A percentile compares a stretch with the other conserved stretches of the same genome.
These are phyloP conservation scores for Phalacrocorax brasilianus DNA, from an alignment of 2,113 vertebrate species.

Conservation along the genomic window DNA sequence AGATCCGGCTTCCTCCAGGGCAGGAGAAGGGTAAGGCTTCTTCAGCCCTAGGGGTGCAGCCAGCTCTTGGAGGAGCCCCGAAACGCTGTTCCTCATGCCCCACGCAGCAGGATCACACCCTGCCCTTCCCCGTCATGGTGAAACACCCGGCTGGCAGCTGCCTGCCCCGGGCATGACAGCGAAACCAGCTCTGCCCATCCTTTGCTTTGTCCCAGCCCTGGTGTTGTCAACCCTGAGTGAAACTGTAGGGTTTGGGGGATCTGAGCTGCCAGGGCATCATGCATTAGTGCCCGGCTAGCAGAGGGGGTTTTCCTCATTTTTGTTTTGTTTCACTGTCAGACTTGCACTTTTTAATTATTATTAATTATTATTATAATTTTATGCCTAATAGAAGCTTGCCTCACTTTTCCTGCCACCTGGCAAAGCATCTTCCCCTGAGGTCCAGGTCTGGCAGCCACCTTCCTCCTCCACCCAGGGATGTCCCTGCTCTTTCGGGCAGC, in stretches of 20 bases:
- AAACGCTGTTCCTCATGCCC: rapidly evolving
- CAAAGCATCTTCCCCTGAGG: background rate
- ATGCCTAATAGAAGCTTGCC: background rate
- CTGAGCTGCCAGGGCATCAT: background rate
- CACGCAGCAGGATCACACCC: rapidly evolving
- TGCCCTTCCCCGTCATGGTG: background rate
- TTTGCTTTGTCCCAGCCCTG: background rate
- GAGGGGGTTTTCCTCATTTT: rapidly evolving
- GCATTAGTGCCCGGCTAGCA: rapidly evolving
- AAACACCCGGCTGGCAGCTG: background rate
- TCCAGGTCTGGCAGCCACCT: background rate
- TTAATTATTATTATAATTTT: background rate
- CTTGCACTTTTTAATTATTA: background rate
- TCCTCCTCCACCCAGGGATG: background rate
- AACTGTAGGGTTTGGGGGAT: rapidly evolving
- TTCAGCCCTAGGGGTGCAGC: background rate
- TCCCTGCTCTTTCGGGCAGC: rapidly evolving
- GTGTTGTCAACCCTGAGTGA: rapidly evolving
- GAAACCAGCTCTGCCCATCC: background rate
- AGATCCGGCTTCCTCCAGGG: too few relatives aligned
- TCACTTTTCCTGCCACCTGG: background rate
- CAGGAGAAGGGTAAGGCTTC: background rate
- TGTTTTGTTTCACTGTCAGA: background rate
- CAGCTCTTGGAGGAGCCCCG: rapidly evolving
- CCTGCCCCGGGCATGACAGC: too few relatives aligned